Evolutionary conservation across 2,888 invertebrate genomes (phyloP).

Genomic region (Steinernema hermaphroditum): DNA sequence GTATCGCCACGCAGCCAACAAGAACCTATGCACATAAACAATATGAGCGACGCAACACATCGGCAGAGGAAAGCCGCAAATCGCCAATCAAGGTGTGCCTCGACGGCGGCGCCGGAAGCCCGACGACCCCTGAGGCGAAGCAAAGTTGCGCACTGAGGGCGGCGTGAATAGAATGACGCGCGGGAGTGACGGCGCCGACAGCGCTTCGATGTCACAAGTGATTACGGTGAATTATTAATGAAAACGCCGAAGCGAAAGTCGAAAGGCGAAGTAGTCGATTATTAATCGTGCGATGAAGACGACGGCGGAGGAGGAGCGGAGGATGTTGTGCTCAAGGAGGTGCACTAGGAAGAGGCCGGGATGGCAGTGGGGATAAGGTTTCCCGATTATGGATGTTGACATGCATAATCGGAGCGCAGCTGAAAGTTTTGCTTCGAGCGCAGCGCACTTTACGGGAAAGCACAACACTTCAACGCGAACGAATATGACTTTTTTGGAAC

Average conservation of each 20-base stretch:
- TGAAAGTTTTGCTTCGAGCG: too few species aligned
- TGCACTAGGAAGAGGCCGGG: neutral
- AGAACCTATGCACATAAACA: too few species aligned
- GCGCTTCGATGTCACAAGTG: constrained; percentile 35
- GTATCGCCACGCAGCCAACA: too few species aligned
- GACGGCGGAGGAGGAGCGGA: neutral
- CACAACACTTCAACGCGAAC: too few species aligned
- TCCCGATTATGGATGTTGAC: constrained; percentile 22
- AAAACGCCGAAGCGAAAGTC: constrained; percentile 23
- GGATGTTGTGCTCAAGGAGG: neutral
- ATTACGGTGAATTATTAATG: constrained; percentile 42
- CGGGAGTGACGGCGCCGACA: neutral
- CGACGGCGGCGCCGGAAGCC: neutral
- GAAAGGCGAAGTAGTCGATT: constrained; percentile 13
- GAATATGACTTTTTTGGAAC: too few species aligned
- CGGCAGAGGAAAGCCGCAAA: too few species aligned
- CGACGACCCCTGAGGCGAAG: neutral
- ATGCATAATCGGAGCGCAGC: neutral
- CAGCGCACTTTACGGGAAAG: too few species aligned
- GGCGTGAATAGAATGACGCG: neutral
- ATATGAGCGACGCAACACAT: too few species aligned
- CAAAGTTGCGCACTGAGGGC: neutral
- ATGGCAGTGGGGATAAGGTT: neutral
- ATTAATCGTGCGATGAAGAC: constrained; percentile 5
- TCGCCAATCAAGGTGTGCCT: too few species aligned